These are phyloP conservation scores for Cuculus canorus DNA, from an alignment of 2,797 vertebrate genomes.

Conservation along the genomic window DNA sequence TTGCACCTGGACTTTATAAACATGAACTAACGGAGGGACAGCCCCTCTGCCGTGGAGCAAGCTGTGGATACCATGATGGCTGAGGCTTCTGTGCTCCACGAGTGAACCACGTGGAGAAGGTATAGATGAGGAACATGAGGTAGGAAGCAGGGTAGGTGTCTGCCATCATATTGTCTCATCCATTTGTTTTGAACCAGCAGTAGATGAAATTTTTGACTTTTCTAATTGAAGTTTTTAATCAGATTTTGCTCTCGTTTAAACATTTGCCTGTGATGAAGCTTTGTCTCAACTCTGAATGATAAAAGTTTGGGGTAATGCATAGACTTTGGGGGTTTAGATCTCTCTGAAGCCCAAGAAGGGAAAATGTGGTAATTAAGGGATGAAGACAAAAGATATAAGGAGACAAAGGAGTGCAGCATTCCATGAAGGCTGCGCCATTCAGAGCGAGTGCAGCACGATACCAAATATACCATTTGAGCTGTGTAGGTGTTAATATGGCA, in stretches of 20 bases:
- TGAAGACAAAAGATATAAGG: neutral
- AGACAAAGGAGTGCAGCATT: neutral
- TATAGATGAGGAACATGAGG: neutral
- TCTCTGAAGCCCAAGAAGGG: neutral
- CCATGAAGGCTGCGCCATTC: neutral
- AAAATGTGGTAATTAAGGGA: neutral
- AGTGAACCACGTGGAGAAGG: neutral
- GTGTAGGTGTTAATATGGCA: rapidly evolving
- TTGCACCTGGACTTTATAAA: neutral
- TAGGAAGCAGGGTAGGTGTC: neutral
- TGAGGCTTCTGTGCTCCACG: neutral
- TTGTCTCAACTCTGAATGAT: neutral
- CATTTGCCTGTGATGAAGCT: neutral
- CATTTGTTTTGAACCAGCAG: neutral
- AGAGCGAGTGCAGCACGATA: neutral
- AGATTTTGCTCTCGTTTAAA: neutral
- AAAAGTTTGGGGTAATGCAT: neutral
- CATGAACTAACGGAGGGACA: neutral
- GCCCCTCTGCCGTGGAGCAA: neutral
- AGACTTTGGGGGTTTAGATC: neutral
- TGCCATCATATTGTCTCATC: neutral
- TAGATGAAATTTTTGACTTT: neutral
- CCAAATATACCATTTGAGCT: neutral
- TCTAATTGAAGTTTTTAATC: neutral
- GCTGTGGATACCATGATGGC: no score